phyloP scores from a whole-genome alignment of 2,888 invertebrate genomes.

The Apomyelois bistriatella region DNA sequence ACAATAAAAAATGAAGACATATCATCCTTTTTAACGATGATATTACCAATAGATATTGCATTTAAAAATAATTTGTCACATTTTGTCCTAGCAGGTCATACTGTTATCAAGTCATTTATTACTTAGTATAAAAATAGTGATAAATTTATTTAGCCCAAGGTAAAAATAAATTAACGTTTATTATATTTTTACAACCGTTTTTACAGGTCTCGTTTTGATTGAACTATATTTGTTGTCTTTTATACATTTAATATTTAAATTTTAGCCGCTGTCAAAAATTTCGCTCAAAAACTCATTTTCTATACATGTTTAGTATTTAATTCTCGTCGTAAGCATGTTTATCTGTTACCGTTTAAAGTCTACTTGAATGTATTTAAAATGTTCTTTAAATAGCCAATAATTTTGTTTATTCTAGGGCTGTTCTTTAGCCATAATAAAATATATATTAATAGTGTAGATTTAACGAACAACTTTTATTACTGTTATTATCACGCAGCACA shows the following conservation, averaged over 20 bases:
- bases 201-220: conserved; percentile 14
- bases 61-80: neutral
- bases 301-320: conserved; percentile 3
- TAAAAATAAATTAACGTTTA: conserved; percentile 12
- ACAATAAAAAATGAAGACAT: neutral
- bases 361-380: conserved; percentile 3
- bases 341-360: conserved; percentile 6
- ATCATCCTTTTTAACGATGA: neutral
- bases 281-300: conserved; percentile 14
- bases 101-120: conserved; percentile 22
- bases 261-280: conserved; percentile 11
- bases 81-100: conserved; percentile 17
- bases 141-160: conserved; percentile 20
- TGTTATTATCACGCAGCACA: conserved; percentile 45
- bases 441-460: conserved; percentile 17
- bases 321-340: conserved; percentile 1
- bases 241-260: conserved; percentile 1
- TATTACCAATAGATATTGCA: neutral
- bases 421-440: conserved; percentile 14
- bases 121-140: conserved; percentile 17
- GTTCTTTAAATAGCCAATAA: conserved; percentile 7
- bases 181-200: conserved; percentile 15
- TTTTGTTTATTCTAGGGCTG: conserved; percentile 6
- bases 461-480: conserved; percentile 27
- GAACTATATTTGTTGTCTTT: conserved; percentile 4